Evolutionary conservation across 2,113 vertebrate species (phyloP).

Genomic region (human): GRCh38 chr2:36368001-36368500

Average conservation of each 20-base stretch:
- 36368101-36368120: constrained; percentile 80
- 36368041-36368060: constrained; percentile 77
- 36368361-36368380: background rate
- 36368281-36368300: background rate
- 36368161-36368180: background rate
- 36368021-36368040: constrained; percentile 65
- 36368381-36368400: background rate
- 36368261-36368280: rapidly evolving
- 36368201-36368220: rapidly evolving
- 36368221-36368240: rapidly evolving
- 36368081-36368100: constrained; percentile 80
- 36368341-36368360: background rate
- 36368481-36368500: background rate
- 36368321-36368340: background rate
- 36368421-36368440: background rate
- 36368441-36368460: rapidly evolving
- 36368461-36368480: background rate
- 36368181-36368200: background rate
- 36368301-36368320: rapidly evolving
- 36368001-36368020: constrained; percentile 64
- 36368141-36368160: constrained; percentile 72
- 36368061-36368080: constrained; percentile 72
- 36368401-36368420: background rate
- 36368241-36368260: background rate
- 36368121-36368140: constrained; percentile 78